Evolutionary conservation across 2,797 vertebrate genomes (phyloP).

Genomic region (Intellagama lesueurii): DNA sequence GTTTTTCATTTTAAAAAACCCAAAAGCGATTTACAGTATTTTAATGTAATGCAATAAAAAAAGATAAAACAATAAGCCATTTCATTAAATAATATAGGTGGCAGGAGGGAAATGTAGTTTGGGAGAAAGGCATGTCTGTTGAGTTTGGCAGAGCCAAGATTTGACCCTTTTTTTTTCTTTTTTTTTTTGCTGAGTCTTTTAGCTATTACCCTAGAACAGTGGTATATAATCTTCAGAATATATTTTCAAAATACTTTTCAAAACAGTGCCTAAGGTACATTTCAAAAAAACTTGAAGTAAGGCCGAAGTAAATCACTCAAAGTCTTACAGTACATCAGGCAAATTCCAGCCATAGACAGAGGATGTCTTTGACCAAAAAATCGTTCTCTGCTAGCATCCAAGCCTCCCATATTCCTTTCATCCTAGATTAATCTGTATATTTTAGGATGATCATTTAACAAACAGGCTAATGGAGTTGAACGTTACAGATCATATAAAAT

Average conservation of each 20-base stretch:
- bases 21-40: not conserved
- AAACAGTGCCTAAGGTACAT: not conserved
- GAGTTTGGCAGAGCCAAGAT: not conserved
- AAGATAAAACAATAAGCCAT: not conserved
- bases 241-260: not conserved
- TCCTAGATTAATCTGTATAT: too few relatives aligned
- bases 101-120: not conserved
- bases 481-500: too few relatives aligned
- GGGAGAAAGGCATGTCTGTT: not conserved
- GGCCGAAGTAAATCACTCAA: not conserved
- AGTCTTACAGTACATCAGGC: not conserved
- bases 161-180: not conserved
- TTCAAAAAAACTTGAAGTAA: not conserved
- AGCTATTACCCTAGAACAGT: too few relatives aligned
- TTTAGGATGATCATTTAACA: too few relatives aligned
- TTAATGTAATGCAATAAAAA: not conserved
- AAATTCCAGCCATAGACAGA: not conserved
- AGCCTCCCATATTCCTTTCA: not conserved
- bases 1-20: not conserved
- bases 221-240: not conserved
- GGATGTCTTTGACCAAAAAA: too few relatives aligned
- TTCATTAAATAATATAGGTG: not conserved
- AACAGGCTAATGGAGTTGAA: too few relatives aligned
- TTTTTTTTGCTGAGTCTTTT: not conserved
- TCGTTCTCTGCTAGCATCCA: too few relatives aligned